Base-by-base conservation (phyloP, 2,888 invertebrate genomes). In the Epiblema foenella region DNA sequence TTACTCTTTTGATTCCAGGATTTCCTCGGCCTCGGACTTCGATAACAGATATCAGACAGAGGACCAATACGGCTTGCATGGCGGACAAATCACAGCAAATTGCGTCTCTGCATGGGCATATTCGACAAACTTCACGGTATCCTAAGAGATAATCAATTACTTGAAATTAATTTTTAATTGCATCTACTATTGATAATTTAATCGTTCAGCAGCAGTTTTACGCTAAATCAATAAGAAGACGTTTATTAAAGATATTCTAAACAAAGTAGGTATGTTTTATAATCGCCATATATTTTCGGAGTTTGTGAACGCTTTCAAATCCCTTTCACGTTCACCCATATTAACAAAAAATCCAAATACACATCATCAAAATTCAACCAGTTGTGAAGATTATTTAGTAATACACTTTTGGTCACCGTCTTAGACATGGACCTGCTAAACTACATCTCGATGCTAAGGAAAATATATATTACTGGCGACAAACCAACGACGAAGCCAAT, bases 191-290 rank as follows among this genome's bases (percentile, higher is more conserved):
- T 54, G 52, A 54, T 24, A 24, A 56, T 29, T 24, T 24, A 9
- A 33, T 57, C 57, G 10, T 37, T 57, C 17, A 11, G 2, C 56
- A n/a, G 9, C 15, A 56, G 29, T 33, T n/a, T 29, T 33, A 57
- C 17, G 57, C 37, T 57, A 2, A 2, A 9, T 54, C 24, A 54
- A 5, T 5, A 12, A 7, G 69, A 12, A 42, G 15, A 15, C 70
- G 70, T 71, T 59, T 71, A 68, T 5, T 5, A 33, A 7, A 33
- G 33, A 8, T 5, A 33, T 33, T 8, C 5, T 33, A 33, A 33
- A 33, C 33, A 8, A 33, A 33, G 24, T 24, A 24, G n/a, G n/a
- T 4, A 29, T 2, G 2, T 29, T 29, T 29, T 29, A 29, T 29
- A 29, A 4, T 29, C 29, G 29, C 5, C 29, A 5, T 5, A 29